phyloP scores from a whole-genome alignment of 2,113 vertebrate genomes.

The Pelmatolapia mariae region DNA sequence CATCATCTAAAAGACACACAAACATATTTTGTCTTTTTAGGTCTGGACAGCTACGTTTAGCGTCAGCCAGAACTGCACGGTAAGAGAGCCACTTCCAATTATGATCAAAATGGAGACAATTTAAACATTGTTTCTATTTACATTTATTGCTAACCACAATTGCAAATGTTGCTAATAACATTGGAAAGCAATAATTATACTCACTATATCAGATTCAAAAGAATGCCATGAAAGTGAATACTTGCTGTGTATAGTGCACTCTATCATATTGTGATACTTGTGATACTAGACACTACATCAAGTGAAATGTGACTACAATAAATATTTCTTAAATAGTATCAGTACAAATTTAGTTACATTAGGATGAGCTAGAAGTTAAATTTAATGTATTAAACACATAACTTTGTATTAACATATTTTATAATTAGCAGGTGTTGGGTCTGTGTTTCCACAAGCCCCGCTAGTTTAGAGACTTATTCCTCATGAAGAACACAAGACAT shows the following conservation, averaged over 20 bases:
- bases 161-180: background rate
- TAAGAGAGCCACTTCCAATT: background rate
- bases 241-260: accelerated
- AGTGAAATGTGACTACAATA: background rate
- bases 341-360: background rate
- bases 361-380: background rate
- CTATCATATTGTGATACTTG: background rate
- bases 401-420: background rate
- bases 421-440: background rate
- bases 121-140: background rate
- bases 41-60: background rate
- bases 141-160: background rate
- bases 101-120: background rate
- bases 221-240: background rate
- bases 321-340: background rate
- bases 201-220: background rate
- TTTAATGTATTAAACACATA: background rate
- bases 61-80: background rate
- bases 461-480: too few species aligned
- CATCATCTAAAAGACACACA: background rate
- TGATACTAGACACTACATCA: background rate
- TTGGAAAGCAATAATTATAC: background rate
- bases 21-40: background rate
- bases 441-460: too few species aligned
- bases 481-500: too few species aligned